Conservation (phyloP, 2,797 vertebrate genomes). For the Gadopsis bispinosus region DNA sequence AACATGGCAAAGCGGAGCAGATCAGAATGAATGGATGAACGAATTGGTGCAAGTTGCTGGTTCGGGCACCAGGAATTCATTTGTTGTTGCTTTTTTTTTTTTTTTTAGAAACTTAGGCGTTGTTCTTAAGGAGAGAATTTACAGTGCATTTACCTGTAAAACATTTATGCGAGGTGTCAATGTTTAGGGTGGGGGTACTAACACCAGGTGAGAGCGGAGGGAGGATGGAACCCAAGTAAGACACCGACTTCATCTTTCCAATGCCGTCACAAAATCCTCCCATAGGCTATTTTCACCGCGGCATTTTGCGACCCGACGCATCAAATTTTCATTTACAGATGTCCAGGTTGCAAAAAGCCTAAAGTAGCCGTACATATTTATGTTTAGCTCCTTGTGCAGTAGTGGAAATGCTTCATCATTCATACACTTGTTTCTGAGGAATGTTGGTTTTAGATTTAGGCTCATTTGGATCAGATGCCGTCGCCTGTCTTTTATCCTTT, state of each 20-base stretch:
- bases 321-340: neutral
- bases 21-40: neutral
- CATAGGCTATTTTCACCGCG: neutral
- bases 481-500: constrained; percentile 7
- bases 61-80: neutral
- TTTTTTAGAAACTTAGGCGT: too few species aligned
- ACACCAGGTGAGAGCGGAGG: constrained; percentile 12
- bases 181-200: neutral
- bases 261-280: neutral
- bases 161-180: neutral
- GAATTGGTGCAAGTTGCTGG: neutral
- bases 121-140: neutral
- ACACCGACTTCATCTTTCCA: neutral
- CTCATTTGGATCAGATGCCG: constrained; percentile 30
- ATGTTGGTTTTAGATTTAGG: constrained; percentile 57
- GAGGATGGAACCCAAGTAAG: constrained; percentile 2
- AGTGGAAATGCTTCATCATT: constrained; percentile 34
- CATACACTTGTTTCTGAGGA: constrained; percentile 35
- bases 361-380: neutral
- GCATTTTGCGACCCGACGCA: neutral
- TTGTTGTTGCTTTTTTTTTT: too few species aligned
- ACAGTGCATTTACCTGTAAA: neutral
- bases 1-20: neutral
- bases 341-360: constrained; percentile 2
- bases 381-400: constrained; percentile 4